Evolutionary conservation across 2,888 invertebrate genomes (phyloP).

Genomic region (Malthinus seriepunctatus): DNA sequence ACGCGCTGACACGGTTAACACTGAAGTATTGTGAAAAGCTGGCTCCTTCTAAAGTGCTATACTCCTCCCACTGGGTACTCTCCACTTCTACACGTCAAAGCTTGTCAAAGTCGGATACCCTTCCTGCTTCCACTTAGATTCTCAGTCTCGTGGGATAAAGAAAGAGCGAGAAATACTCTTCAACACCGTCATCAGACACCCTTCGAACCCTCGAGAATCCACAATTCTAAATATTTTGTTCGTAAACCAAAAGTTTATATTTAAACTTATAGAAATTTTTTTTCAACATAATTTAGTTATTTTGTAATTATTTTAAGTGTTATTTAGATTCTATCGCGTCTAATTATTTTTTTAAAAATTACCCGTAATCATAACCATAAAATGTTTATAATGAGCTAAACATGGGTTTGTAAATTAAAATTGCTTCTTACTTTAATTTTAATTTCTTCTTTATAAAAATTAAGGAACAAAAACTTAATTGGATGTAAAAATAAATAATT

Average conservation of each 20-base stretch:
- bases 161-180: constrained; percentile 45
- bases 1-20: constrained; percentile 40
- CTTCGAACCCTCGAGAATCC: constrained; percentile 40
- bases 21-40: constrained; percentile 46
- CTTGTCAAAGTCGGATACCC: constrained; percentile 45
- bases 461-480: no score
- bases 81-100: constrained; percentile 45
- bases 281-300: no score
- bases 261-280: no score
- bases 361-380: no score
- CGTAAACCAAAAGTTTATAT: neutral
- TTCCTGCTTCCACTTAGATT: constrained; percentile 37
- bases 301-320: no score
- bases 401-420: no score
- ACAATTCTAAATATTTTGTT: constrained; percentile 19
- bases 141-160: constrained; percentile 42
- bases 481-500: no score
- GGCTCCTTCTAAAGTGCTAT: constrained; percentile 42
- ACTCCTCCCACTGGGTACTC: constrained; percentile 50
- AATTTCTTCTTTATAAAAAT: no score
- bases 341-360: no score
- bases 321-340: no score
- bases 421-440: no score
- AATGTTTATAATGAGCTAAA: no score
- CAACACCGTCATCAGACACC: constrained; percentile 43